Conservation (phyloP, 1,140 invertebrate genomes). For the Tetramorium alpestre region DNA sequence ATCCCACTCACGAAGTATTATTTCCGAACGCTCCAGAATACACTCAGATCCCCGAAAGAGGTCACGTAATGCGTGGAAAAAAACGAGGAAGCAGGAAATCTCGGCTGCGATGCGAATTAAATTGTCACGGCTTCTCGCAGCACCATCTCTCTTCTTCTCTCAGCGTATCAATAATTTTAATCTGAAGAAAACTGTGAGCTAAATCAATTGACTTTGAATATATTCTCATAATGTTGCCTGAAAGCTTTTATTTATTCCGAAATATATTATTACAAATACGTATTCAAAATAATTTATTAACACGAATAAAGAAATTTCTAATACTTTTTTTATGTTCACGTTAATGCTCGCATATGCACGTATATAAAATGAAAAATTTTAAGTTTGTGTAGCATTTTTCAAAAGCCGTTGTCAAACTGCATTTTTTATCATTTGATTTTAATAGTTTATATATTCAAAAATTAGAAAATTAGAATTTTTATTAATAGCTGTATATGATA, state of each 20-base stretch:
- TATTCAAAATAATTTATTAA: slow-evolving; percentile 1
- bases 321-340: background rate
- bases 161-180: background rate
- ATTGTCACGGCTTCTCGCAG: background rate
- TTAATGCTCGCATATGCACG: background rate
- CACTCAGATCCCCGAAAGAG: slow-evolving; percentile 69
- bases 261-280: background rate
- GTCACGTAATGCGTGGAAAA: slow-evolving; percentile 67
- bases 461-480: background rate
- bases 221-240: background rate
- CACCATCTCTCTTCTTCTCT: background rate
- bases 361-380: background rate
- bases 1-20: slow-evolving; percentile 73
- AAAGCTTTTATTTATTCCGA: background rate
- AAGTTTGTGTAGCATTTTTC: background rate
- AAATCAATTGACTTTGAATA: background rate
- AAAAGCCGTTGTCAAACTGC: background rate
- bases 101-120: background rate
- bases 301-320: background rate
- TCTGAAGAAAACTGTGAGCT: background rate
- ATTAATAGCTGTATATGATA: background rate
- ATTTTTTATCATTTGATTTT: background rate
- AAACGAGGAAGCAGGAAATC: slow-evolving; percentile 65
- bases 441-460: background rate
- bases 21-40: slow-evolving; percentile 73